Base-by-base conservation (phyloP, 2,888 invertebrate genomes). In the Scaptodrosophila latifasciaeformis region DNA sequence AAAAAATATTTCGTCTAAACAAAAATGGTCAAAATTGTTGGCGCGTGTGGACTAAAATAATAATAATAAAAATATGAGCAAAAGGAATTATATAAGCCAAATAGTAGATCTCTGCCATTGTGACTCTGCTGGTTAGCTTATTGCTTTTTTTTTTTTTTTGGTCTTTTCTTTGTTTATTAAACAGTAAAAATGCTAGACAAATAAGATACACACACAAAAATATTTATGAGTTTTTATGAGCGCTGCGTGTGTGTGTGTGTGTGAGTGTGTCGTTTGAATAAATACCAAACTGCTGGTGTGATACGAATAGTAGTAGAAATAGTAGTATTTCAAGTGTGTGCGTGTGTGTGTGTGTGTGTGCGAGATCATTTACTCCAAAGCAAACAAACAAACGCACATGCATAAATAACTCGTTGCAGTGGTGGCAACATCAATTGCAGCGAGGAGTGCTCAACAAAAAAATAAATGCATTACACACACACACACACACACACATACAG, bases 341-440 rank as follows among this genome's bases (percentile, higher is more conserved):
- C 45, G 47, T 39, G 24, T 42, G 55, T 54, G 19, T 52, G 59
- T 59, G 59, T 54, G 65, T 65, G 59, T 77, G 67, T 67, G 63
- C 59, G 70, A 75, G 77, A 81, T 81, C 81, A 81, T 81, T 72
- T 79, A 81, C 79, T 81, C 76, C 56, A 76, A 81, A 71, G 66
- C 75, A 81, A 75, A 80, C 65, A 75, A 75, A 75, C 77, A 75
- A 69, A 74, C 67, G 70, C 68, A 74, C 70, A 75, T 80, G 71
- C 75, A 82, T 80, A 75, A 75, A 75, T 75, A 75, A 80, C 75
- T 75, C 81, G 81, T 65, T 67, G 81, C 77, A 72, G 70, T 76
- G 79, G 80, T 65, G 74, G 62, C 63, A 49, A 49, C 58, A 35
- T 18, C 24, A 34, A 21, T 18, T 40, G 51, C 56, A 37, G 9